Evolutionary conservation across 2,797 vertebrate genomes (phyloP), one percentile per base, ranked within the genome.

Genomic region (Lepus oiostolus): DNA sequence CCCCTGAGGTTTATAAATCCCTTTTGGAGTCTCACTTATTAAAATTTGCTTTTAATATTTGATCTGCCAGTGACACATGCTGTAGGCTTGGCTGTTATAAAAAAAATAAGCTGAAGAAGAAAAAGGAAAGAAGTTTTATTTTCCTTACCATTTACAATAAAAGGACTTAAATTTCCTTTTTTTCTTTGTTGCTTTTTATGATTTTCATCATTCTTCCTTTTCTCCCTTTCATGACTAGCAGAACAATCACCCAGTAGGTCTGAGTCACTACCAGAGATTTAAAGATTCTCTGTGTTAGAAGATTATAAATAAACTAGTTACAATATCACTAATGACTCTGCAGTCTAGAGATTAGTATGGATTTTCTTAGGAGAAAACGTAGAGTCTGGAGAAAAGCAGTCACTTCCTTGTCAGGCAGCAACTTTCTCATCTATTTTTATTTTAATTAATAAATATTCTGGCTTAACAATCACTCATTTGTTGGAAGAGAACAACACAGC

Each of bases 31-130:
- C 63, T 0, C 88, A 93, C 88, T 98, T 98, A 98, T 98, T 98
- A 98, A 98, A 98, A 98, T 97, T 97, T 97, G 95, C 95, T 97
- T 98, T 97, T 98, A 98, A 97, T 98, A 98, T 98, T 97, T 98
- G 97, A 98, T 98, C 95, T 96, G 89, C 76, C 97, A 94, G 95
- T 97, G 98, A 97, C 96, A 97, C 52, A 95, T 91, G 96, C 96
- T 98, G 50, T 81, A 97, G 96, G 81, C 88, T 97, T 97, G 97
- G 67, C 90, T 92, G 72, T 81, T 86, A 85, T 86, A 30, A 96
- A 96, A 96, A 94, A 92, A 30, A n/a, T 58, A 58, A 3, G 16
- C 10, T 88, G 65, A 85, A 58, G 32, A 71, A 50, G 22, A n/a
- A 82, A 54, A 72, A 62, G 8, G 32, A 79, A 85, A 32, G 47